phyloP scores from a whole-genome alignment of 1,140 invertebrate species.

The Atta texana region DNA sequence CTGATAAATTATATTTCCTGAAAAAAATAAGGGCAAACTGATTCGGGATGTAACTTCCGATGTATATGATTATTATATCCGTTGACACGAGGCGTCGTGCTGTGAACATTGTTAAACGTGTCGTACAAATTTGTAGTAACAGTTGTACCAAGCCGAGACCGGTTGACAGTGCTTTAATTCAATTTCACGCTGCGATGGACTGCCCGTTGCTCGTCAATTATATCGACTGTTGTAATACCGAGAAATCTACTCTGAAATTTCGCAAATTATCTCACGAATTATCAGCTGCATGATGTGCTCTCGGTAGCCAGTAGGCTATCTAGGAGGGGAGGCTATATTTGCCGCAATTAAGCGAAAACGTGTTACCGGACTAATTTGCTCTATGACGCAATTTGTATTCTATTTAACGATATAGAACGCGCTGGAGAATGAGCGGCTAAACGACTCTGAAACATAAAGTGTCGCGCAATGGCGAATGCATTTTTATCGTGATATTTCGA shows the following conservation, averaged over 20 bases:
- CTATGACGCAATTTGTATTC: constrained; percentile 59
- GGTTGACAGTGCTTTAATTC: constrained; percentile 60
- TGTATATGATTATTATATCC: constrained; percentile 33
- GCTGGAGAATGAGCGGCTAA: constrained; percentile 4
- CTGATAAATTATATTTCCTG: constrained; percentile 40
- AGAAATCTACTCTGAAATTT: constrained; percentile 52
- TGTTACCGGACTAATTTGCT: constrained; percentile 59
- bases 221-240: constrained; percentile 50
- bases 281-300: constrained; percentile 24
- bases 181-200: constrained; percentile 58
- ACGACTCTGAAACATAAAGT: constrained; percentile 14
- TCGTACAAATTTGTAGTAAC: constrained; percentile 53
- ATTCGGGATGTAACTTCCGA: constrained; percentile 6
- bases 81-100: constrained; percentile 38
- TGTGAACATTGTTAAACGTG: constrained; percentile 43
- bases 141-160: constrained; percentile 19
- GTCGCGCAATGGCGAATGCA: neutral
- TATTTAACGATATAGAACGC: constrained; percentile 44
- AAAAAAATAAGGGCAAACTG: constrained; percentile 34
- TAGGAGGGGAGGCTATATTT: constrained; percentile 21
- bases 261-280: constrained; percentile 63
- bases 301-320: neutral
- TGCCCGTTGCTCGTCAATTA: constrained; percentile 41
- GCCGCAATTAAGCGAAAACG: constrained; percentile 66
- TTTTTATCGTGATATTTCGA: constrained; percentile 24